A percentile compares a stretch with the other conserved stretches of the same genome.
These are phyloP conservation scores for Ariolimax columbianus DNA, from an alignment of 2,888 invertebrate species.

Conservation along the genomic window DNA sequence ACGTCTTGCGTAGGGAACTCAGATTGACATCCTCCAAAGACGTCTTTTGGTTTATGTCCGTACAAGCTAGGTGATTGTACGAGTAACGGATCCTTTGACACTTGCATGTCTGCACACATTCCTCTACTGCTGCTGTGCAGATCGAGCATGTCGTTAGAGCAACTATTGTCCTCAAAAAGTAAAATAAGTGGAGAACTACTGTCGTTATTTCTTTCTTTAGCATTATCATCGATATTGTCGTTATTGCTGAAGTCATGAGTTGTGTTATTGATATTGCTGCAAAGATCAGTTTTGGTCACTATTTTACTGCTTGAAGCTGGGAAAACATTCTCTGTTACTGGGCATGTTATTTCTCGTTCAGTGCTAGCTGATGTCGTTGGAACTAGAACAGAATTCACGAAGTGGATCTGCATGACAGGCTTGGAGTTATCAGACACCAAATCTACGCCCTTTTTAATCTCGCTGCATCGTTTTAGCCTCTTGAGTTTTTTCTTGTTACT, in stretches of 20 bases:
- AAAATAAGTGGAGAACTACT: neutral
- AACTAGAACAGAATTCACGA: neutral
- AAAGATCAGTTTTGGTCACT: neutral
- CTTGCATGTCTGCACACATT: neutral
- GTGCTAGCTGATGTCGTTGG: neutral
- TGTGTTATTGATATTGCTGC: neutral
- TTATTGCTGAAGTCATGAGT: neutral
- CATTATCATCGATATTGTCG: neutral
- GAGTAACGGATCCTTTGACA: neutral
- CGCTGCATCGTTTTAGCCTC: neutral
- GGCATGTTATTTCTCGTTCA: too few relatives aligned
- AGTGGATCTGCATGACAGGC: too few relatives aligned
- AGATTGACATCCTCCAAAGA: neutral
- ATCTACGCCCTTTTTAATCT: neutral
- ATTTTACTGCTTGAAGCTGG: neutral
- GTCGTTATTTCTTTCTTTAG: neutral
- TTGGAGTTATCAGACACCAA: neutral
- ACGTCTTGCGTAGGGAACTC: neutral
- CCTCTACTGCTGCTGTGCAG: neutral
- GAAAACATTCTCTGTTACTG: neutral
- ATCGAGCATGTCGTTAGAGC: neutral
- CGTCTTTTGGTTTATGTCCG: neutral
- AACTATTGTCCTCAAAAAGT: neutral
- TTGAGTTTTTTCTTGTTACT: neutral
- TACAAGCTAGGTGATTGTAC: neutral